A percentile compares a stretch with the other conserved stretches of the same genome.
Conservation (phyloP, 2,888 invertebrate species). For the Pheosia tremula region DNA sequence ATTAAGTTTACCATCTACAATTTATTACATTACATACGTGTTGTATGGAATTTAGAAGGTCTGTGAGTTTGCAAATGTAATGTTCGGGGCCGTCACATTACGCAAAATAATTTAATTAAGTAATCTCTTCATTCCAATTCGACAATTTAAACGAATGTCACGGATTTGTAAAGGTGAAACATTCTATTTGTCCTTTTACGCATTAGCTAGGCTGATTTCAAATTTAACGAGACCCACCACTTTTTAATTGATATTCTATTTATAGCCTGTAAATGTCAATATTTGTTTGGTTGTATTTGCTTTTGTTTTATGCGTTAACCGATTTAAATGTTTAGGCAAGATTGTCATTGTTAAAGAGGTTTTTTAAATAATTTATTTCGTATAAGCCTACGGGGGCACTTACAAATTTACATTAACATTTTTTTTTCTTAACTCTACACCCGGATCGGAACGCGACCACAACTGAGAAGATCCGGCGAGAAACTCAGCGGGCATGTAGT, state of each 20-base stretch:
- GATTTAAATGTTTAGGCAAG: too few relatives aligned
- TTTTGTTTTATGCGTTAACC: too few relatives aligned
- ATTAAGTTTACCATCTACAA: background rate
- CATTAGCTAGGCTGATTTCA: background rate
- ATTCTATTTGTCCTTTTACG: slow-evolving; percentile 3
- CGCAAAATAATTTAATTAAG: slow-evolving; percentile 1
- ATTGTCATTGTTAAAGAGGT: too few relatives aligned
- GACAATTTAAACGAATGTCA: slow-evolving; percentile 1
- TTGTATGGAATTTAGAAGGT: background rate
- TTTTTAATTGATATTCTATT: background rate
- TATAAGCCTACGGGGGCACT: too few relatives aligned
- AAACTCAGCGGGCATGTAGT: too few relatives aligned
- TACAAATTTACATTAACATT: too few relatives aligned
- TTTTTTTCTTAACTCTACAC: too few relatives aligned
- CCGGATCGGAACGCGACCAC: too few relatives aligned
- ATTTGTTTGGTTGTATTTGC: background rate
- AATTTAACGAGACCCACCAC: background rate
- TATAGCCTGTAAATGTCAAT: background rate
- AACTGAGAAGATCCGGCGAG: too few relatives aligned
- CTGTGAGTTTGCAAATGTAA: background rate
- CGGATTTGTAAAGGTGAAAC: background rate
- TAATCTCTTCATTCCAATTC: background rate
- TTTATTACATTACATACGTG: background rate
- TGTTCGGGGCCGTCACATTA: background rate
- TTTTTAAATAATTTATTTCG: too few relatives aligned